Evolutionary conservation across 1,140 invertebrate genomes (phyloP).

Genomic region (Apis laboriosa): DNA sequence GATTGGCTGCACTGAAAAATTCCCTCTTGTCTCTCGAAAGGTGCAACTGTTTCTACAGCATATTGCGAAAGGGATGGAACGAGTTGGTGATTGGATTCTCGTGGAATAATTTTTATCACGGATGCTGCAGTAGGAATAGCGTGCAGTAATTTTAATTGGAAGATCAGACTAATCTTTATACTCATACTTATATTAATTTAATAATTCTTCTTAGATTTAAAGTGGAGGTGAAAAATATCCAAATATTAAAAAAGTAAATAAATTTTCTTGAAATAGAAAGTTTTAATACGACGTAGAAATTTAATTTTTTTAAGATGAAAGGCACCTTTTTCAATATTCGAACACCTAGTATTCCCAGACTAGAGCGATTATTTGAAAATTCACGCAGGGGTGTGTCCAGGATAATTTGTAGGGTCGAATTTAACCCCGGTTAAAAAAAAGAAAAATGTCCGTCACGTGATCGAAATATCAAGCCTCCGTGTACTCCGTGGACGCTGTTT

Average conservation of each 20-base stretch:
- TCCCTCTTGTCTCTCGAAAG: neutral
- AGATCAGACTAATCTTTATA: neutral
- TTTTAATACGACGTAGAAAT: no score
- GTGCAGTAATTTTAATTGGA: neutral
- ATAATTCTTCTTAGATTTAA: no score
- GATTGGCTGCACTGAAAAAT: conserved; percentile 29
- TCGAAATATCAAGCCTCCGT: conserved; percentile 45
- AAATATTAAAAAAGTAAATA: no score
- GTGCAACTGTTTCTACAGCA: conserved; percentile 8
- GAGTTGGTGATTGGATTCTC: neutral
- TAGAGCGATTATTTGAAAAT: neutral
- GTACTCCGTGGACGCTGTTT: conserved; percentile 17
- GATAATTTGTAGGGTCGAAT: neutral
- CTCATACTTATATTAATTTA: neutral
- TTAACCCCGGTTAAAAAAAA: no score
- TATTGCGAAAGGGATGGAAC: neutral
- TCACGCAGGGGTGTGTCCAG: no score
- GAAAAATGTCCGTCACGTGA: conserved; percentile 42
- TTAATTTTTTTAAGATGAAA: neutral
- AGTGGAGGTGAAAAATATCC: no score
- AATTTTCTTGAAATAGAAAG: neutral
- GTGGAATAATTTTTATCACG: neutral
- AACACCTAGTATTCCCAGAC: no score
- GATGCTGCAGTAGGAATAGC: no score
- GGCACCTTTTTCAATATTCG: no score